Evolutionary conservation across 2,797 vertebrate species (phyloP), one percentile per base, ranked within the genome.

Genomic region (Balearica regulorum): DNA sequence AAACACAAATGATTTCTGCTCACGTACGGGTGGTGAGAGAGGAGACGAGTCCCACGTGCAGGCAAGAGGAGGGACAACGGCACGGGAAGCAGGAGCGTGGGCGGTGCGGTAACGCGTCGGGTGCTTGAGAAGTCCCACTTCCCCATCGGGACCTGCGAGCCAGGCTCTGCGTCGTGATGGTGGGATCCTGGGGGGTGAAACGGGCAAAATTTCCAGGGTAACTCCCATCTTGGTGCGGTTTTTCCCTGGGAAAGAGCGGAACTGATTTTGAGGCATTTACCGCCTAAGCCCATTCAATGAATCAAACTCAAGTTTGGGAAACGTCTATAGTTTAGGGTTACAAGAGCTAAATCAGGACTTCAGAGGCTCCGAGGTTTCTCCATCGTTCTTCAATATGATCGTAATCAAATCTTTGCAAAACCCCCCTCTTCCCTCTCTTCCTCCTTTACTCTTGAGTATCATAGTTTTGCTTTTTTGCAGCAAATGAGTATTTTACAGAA

Each of bases 141-240:
- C 25, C 44, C 48, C 2, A 0, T 54, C 41, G 9, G 39, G 62
- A 35, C 24, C 58, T 43, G 26, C 1, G 0, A 33, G 51, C 22
- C 41, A n/a, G 25, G n/a, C 41, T 77, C 53, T 1, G 5, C 0
- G 0, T 39, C 1, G 0, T 13, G 19, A 4, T 20, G 58, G 12
- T 61, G 78, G 55, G 35, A 60, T 72, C 37, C 73, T 33, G 37
- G 26, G 20, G 60, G 15, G 19, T 28, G 39, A 46, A 85, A 43
- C 3, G 5, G 53, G 76, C 37, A 44, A 9, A 83, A 85, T 77
- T 83, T 64, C 69, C 60, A n/a, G 48, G 60, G 82, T 48, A n/a
- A 35, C 31, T 93, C 68, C 68, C 1, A 0, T 25, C 78, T 37
- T 24, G 55, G 24, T 43, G 53, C n/a, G 53, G 24, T 22, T 89